Evolutionary conservation across 1,140 invertebrate species (phyloP).

Genomic region (Bilobella aurantiaca): DNA sequence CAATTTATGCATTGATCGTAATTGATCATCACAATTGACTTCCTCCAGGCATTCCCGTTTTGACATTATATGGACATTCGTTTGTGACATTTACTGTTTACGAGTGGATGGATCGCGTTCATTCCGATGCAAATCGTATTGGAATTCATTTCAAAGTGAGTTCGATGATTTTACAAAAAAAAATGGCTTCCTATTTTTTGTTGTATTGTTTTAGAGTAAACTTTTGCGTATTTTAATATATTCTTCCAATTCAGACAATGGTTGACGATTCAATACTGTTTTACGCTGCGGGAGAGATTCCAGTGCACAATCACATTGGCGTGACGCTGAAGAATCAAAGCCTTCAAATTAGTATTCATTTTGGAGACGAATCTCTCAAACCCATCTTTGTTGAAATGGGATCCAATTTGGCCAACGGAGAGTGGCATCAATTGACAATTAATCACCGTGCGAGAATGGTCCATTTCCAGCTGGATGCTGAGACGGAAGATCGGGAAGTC

Average conservation of each 20-base stretch:
- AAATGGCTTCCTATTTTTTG: neutral
- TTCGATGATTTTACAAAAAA: slow-evolving; percentile 4
- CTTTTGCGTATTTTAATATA: no score
- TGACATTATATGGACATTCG: slow-evolving; percentile 78
- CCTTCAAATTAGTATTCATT: slow-evolving; percentile 67
- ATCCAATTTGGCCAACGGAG: slow-evolving; percentile 55
- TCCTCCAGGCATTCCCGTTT: slow-evolving; percentile 62
- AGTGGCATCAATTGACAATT: slow-evolving; percentile 84
- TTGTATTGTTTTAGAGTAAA: no score
- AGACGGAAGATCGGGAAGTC: slow-evolving; percentile 58
- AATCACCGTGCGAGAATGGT: slow-evolving; percentile 62
- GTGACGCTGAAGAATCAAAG: slow-evolving; percentile 65
- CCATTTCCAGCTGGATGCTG: slow-evolving; percentile 60
- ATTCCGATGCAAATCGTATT: slow-evolving; percentile 72
- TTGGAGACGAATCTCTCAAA: slow-evolving; percentile 58
- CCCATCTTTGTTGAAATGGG: slow-evolving; percentile 44
- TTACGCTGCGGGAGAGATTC: slow-evolving; percentile 74
- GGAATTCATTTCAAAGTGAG: slow-evolving; percentile 75
- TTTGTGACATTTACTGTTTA: slow-evolving; percentile 86
- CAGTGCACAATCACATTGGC: slow-evolving; percentile 69
- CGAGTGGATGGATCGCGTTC: slow-evolving; percentile 80
- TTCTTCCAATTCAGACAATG: slow-evolving; percentile 49
- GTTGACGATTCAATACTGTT: slow-evolving; percentile 77
- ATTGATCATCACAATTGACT: no score
- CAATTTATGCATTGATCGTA: no score